Evolutionary conservation across 2,888 invertebrate species (phyloP), one percentile per base, ranked within the genome.

Genomic region (Euplexia lucipara): DNA sequence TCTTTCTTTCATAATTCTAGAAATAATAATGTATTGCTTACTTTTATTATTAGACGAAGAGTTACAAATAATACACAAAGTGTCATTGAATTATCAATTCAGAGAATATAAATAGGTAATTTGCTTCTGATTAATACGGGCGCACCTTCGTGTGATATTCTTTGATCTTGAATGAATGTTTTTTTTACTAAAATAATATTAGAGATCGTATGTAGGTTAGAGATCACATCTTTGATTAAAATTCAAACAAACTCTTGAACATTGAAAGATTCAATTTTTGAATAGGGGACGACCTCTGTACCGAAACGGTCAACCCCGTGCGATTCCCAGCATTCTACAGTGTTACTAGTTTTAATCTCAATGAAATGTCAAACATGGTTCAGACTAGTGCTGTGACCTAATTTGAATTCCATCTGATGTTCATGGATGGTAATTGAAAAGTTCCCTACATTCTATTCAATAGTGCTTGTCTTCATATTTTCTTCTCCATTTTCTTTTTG

Each of bases 61-160:
- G 6, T 34, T 35, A 49, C n/a, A 16, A 3, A 6, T 51, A n/a
- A 12, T 22, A 18, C 22, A 26, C 26, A 14, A 64, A 32, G 42
- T 32, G 14, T 49, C 51, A 52, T n/a, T 39, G 34, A 66, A 57
- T 48, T 16, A 42, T 66, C 41, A 58, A 20, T 44, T 34, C 48
- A 12, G 10, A 10, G 52, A 58, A 58, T 22, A 48, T 45, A 59
- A 67, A 44, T 44, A 39, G 48, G 34, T 34, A 8, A 53, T 56
- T 71, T 44, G n/a, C 14, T 37, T 72, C 22, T 51, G 20, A 53
- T 48, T 47, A 37, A 53, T 30, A 16, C 14, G n/a, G 3, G 22
- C 26, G 12, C 39, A 20, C 8, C 16, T 41, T 56, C 30, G 45
- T 5, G 16, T 37, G 45, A 35, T 6, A 34, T 70, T 58, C 61